phyloP scores from a whole-genome alignment of 92 coral and sea anemone species.

The Zoanthus sansibaricus region DNA sequence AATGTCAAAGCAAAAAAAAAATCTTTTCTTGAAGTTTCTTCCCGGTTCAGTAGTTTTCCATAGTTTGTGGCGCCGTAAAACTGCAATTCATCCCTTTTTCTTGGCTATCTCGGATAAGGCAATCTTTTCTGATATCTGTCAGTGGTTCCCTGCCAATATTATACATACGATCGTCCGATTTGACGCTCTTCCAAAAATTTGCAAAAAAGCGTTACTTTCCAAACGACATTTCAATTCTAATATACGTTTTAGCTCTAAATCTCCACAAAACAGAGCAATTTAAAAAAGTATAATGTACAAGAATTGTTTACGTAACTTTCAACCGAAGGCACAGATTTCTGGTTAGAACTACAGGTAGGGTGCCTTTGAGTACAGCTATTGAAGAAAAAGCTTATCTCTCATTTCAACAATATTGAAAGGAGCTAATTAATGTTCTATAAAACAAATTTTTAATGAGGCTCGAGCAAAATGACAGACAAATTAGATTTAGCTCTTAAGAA shows the following conservation, averaged over 20 bases:
- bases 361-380: background rate
- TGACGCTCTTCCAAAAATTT: conserved; percentile 8
- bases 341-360: background rate
- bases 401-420: background rate
- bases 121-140: conserved; percentile 25
- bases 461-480: conserved; percentile 27
- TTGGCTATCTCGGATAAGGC: conserved; percentile 29
- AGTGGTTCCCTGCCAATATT: background rate
- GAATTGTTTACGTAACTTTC: background rate
- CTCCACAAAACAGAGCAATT: background rate
- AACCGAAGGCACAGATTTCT: background rate
- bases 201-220: background rate
- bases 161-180: background rate
- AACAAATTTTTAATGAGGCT: background rate
- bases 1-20: background rate
- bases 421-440: background rate
- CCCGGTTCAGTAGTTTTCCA: conserved; percentile 10
- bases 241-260: background rate
- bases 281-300: background rate
- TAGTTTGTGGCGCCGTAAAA: conserved; percentile 40
- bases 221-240: background rate
- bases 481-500: background rate
- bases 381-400: background rate
- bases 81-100: background rate
- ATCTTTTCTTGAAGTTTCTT: background rate